Base-by-base conservation (phyloP, 2,888 invertebrate genomes). In the Hedychridium roseum region DNA sequence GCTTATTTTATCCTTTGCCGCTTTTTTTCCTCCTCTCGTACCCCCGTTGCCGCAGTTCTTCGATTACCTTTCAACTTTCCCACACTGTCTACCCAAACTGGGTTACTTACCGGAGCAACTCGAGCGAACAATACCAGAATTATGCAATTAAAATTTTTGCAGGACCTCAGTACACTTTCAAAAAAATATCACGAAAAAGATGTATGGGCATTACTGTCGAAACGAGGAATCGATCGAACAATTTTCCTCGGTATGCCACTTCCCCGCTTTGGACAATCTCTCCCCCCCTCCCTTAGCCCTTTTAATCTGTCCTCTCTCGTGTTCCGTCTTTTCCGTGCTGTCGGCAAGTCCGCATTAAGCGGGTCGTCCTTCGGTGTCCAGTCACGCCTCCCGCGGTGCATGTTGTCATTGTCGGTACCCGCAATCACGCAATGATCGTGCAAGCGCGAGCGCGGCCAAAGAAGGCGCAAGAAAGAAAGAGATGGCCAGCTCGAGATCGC, bases 371-470 rank as follows among this genome's bases (percentile, higher is more conserved):
- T 26, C 51, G 41, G 15, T 71, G 73, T 70, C 68, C 66, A 74
- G 76, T 77, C 77, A 77, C 69, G 71, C 72, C 70, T 67, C 77
- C 76, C 60, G 76, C 60, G 63, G 76, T 34, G 76, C 64, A 68
- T 73, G 74, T 73, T 76, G 77, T 78, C 77, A 76, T 78, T 78
- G 72, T 69, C 68, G 66, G 68, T 68, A 66, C 57, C 60, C 43
- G 62, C 60, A 54, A 67, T 64, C 69, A 62, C 57, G 58, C 65
- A 55, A 66, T 60, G 64, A 58, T 64, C 64, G 54, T 49, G 68
- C 63, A 66, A 66, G 60, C 63, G 52, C 59, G 54, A 34, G 41
- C 41, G 41, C 52, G 15, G 39, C 36, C 43, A 43, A 36, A n/a
- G n/a, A n/a, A n/a, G n/a, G n/a, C 49, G 40, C 45, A 4, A 32